phyloP scores from a whole-genome alignment of 92 coral and sea anemone genomes.

The Pocillopora meandrina region DNA sequence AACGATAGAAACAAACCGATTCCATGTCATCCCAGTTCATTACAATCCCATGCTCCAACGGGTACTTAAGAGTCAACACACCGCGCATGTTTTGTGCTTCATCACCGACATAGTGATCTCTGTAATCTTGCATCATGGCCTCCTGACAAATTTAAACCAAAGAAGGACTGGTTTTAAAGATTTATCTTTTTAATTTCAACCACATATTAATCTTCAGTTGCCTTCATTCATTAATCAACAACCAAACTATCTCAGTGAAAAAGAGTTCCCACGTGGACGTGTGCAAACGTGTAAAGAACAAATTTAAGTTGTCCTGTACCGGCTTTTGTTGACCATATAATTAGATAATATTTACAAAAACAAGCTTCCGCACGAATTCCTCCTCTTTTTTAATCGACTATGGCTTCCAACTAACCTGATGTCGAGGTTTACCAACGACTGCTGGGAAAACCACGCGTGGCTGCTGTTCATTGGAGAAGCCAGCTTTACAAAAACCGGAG shows the following conservation, averaged over 20 bases:
- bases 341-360: too few relatives aligned
- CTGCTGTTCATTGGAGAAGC: conserved; percentile 82
- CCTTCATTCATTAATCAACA: too few relatives aligned
- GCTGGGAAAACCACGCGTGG: conserved; percentile 94
- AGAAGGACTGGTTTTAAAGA: not conserved
- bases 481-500: conserved; percentile 93
- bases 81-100: conserved; percentile 92
- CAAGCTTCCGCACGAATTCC: not conserved
- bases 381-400: not conserved
- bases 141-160: conserved; percentile 50
- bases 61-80: conserved; percentile 81
- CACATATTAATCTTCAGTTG: too few relatives aligned
- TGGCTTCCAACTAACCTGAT: conserved; percentile 56
- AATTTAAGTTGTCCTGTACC: too few relatives aligned
- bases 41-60: conserved; percentile 94
- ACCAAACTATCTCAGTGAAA: too few relatives aligned
- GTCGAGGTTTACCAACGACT: conserved; percentile 85
- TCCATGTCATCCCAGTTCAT: conserved; percentile 98
- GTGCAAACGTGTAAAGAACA: too few relatives aligned
- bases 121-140: conserved; percentile 79
- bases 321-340: too few relatives aligned
- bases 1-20: conserved; percentile 56
- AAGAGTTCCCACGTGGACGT: too few relatives aligned
- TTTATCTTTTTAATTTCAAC: too few relatives aligned
- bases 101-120: conserved; percentile 87